Evolutionary conservation across 2,113 vertebrate genomes (phyloP).

Genomic region (Physeter macrocephalus): DNA sequence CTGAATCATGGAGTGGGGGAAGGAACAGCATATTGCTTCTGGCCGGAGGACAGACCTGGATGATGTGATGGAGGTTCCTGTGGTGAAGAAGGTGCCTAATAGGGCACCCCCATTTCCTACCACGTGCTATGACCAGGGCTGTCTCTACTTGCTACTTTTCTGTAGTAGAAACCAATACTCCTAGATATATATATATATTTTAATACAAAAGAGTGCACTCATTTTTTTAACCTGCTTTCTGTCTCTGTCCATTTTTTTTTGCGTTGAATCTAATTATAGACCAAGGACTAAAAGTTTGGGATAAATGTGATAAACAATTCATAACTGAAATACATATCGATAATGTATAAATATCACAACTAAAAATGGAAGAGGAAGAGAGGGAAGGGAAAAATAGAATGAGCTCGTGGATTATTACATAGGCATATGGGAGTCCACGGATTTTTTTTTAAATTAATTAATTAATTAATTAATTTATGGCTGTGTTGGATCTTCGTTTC

Average conservation of each 20-base stretch:
- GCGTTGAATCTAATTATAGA: background rate
- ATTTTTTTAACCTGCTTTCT: background rate
- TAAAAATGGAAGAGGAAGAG: background rate
- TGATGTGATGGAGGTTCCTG: background rate
- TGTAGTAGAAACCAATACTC: background rate
- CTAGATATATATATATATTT: background rate
- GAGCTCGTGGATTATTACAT: background rate
- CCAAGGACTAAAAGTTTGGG: background rate
- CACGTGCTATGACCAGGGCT: background rate
- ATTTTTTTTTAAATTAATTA: background rate
- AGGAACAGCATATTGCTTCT: background rate
- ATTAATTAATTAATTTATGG: too few relatives aligned
- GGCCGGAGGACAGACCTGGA: background rate
- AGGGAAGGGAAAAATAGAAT: background rate
- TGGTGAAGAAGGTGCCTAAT: background rate
- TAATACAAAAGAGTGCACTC: background rate
- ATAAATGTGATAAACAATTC: background rate
- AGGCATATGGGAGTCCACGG: background rate
- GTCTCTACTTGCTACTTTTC: background rate
- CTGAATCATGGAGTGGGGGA: background rate
- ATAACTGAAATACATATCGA: background rate
- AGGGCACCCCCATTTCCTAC: background rate
- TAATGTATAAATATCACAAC: background rate
- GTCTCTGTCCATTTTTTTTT: background rate
- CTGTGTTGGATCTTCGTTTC: too few relatives aligned